Conservation (phyloP, 2,113 vertebrate genomes). For the Buteo buteo region DNA sequence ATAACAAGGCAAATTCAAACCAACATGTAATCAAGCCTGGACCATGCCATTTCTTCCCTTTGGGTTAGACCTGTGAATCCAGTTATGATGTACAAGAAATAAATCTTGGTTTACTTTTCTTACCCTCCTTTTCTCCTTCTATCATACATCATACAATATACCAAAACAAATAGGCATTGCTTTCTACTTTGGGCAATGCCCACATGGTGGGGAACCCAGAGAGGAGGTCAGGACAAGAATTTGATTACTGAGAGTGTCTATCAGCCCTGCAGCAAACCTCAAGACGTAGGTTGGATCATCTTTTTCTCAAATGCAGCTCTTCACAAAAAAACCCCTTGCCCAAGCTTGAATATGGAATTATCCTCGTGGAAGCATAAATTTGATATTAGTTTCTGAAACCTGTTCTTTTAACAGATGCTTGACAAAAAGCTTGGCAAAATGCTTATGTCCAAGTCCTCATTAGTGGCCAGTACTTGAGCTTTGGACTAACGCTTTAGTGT, state of each 20-base stretch:
- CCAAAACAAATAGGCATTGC: neutral
- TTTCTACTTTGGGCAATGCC: neutral
- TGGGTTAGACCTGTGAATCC: neutral
- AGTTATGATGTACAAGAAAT: neutral
- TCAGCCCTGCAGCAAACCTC: neutral
- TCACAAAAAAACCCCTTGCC: neutral
- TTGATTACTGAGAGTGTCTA: neutral
- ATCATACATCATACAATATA: neutral
- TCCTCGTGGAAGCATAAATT: neutral
- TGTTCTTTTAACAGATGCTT: neutral
- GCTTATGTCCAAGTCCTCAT: neutral
- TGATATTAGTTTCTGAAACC: neutral
- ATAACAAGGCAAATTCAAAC: neutral
- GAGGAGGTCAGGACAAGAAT: neutral
- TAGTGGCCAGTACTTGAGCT: neutral
- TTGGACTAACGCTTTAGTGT: neutral
- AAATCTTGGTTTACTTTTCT: neutral
- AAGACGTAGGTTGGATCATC: neutral
- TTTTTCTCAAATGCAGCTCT: neutral
- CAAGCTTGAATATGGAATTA: neutral
- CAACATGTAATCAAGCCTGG: neutral
- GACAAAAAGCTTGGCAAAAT: neutral
- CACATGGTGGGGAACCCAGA: accelerated
- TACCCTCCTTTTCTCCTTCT: neutral
- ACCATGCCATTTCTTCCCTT: neutral